phyloP scores from a whole-genome alignment of 2,888 invertebrate species.

The Euzetes globulus region DNA sequence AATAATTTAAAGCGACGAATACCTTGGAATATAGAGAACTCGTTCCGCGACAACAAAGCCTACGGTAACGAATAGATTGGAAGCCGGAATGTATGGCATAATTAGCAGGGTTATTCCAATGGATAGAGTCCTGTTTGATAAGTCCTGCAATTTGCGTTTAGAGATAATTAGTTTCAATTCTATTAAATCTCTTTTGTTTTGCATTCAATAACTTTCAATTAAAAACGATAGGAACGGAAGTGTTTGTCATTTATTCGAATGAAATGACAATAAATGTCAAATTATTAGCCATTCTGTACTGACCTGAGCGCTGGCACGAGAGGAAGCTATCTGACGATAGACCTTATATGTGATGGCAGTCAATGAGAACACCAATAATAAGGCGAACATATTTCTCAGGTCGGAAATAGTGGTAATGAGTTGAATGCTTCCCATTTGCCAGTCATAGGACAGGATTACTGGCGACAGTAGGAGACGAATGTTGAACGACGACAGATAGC shows the following conservation, averaged over 20 bases:
- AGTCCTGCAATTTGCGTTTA: not conserved
- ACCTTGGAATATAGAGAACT: slow-evolving; percentile 51
- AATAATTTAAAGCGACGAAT: slow-evolving; percentile 18
- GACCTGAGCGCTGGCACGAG: slow-evolving; percentile 6
- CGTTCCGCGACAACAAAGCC: slow-evolving; percentile 53
- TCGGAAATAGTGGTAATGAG: slow-evolving; percentile 64
- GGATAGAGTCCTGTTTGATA: slow-evolving; percentile 1
- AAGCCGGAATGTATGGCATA: slow-evolving; percentile 75
- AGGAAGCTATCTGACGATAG: not conserved
- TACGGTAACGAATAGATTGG: slow-evolving; percentile 58
- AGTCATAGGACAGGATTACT: slow-evolving; percentile 70
- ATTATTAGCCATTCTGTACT: not conserved
- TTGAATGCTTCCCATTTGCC: slow-evolving; percentile 82
- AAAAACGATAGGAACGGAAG: not conserved
- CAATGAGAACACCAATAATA: slow-evolving; percentile 43
- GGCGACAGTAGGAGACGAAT: slow-evolving; percentile 75
- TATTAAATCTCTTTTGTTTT: not conserved
- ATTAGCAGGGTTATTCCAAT: slow-evolving; percentile 54
- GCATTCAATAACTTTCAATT: not conserved
- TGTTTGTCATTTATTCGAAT: not conserved
- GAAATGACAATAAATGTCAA: not conserved
- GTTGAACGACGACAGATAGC: slow-evolving; percentile 73
- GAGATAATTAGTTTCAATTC: not conserved
- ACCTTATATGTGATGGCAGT: not conserved
- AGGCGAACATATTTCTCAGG: slow-evolving; percentile 63